Evolutionary conservation across 2,888 invertebrate species (phyloP).

Genomic region (Lydus trimaculatus): DNA sequence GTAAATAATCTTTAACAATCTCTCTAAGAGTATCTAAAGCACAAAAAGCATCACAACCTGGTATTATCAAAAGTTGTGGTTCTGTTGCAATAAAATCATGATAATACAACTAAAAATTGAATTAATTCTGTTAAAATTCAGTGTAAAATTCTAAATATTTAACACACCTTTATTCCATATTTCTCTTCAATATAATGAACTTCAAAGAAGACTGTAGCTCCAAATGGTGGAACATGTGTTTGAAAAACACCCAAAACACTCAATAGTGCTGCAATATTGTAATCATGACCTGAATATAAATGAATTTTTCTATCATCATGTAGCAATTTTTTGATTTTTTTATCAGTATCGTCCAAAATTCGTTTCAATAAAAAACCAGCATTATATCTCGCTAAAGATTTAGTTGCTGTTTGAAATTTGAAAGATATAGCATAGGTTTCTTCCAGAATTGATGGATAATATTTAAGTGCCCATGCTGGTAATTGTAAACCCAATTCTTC

Average conservation of each 20-base stretch:
- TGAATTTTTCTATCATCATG: constrained; percentile 47
- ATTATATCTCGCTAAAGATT: constrained; percentile 35
- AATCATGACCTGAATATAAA: constrained; percentile 54
- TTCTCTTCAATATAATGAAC: constrained; percentile 42
- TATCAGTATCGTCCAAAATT: constrained; percentile 46
- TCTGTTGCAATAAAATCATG: constrained; percentile 15
- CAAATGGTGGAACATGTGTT: constrained; percentile 50
- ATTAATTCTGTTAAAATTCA: neutral
- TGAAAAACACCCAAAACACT: constrained; percentile 42
- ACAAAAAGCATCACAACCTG: constrained; percentile 20
- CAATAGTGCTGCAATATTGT: constrained; percentile 49
- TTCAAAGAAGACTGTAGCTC: constrained; percentile 50
- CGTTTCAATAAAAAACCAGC: constrained; percentile 49
- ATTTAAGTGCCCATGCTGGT: constrained; percentile 58
- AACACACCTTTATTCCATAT: constrained; percentile 37
- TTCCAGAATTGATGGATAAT: constrained; percentile 54
- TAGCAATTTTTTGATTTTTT: constrained; percentile 40
- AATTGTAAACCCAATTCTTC: constrained; percentile 52
- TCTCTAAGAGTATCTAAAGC: constrained; percentile 14
- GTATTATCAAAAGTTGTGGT: constrained; percentile 16
- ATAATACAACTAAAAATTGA: constrained; percentile 21
- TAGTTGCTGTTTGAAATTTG: constrained; percentile 51
- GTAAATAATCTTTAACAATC: constrained; percentile 18
- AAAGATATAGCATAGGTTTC: constrained; percentile 53
- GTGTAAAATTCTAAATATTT: neutral